phyloP scores from a whole-genome alignment of 2,888 invertebrate species.

The Cheilosia vernalis region DNA sequence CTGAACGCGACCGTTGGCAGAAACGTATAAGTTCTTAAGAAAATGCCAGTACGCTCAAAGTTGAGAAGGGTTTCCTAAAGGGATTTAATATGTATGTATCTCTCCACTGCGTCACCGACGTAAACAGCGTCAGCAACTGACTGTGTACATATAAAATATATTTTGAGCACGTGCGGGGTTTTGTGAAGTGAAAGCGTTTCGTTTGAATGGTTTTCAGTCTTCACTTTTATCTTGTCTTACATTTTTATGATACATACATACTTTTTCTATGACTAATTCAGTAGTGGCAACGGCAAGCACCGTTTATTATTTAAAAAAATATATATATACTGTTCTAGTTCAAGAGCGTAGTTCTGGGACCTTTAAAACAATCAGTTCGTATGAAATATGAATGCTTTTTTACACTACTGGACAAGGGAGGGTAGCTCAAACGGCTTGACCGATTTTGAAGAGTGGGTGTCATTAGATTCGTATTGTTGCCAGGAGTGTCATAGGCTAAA shows the following conservation, averaged over 20 bases:
- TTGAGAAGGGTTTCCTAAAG: not conserved
- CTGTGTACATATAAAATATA: not conserved
- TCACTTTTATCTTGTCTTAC: slow-evolving; percentile 39
- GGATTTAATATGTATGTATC: slow-evolving; percentile 6
- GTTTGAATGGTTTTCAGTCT: slow-evolving; percentile 12
- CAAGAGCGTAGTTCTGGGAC: too few species aligned
- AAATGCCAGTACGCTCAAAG: not conserved
- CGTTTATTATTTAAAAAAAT: too few species aligned
- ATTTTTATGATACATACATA: not conserved
- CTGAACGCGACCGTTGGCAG: not conserved
- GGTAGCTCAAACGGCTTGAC: too few species aligned
- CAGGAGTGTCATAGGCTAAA: too few species aligned
- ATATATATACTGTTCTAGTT: too few species aligned
- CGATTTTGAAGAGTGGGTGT: too few species aligned
- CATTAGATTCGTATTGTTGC: too few species aligned
- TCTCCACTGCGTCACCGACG: not conserved
- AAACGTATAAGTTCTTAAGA: not conserved
- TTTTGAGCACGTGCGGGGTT: slow-evolving; percentile 6
- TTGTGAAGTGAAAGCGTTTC: slow-evolving; percentile 41
- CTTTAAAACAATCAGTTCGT: too few species aligned
- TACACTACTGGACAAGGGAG: too few species aligned
- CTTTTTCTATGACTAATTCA: too few species aligned
- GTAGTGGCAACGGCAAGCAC: too few species aligned
- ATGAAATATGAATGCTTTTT: too few species aligned
- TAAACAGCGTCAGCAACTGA: not conserved